Evolutionary conservation across 2,888 invertebrate genomes (phyloP).

Genomic region (Pachydiplax longipennis): DNA sequence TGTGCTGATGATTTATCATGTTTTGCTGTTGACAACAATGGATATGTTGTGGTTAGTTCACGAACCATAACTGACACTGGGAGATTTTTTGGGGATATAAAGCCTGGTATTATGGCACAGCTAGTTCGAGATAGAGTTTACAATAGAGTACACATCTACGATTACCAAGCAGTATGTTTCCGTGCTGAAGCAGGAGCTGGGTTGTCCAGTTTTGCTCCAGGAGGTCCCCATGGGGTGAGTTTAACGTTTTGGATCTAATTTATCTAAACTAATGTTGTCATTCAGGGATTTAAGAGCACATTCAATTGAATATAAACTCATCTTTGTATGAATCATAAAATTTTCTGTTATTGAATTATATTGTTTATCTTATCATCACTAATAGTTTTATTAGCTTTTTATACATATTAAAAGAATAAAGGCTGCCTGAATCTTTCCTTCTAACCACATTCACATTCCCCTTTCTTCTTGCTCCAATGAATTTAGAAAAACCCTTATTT

Average conservation of each 20-base stretch:
- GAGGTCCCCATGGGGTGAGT: not conserved
- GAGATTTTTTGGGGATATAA: slow-evolving; percentile 62
- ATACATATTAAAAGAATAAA: no score
- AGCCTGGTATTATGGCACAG: slow-evolving; percentile 58
- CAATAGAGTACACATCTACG: slow-evolving; percentile 57
- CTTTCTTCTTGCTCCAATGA: no score
- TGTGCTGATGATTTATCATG: slow-evolving; percentile 58
- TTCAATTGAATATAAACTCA: no score
- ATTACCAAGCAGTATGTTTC: slow-evolving; percentile 60
- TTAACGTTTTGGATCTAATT: not conserved
- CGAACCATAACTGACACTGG: slow-evolving; percentile 58
- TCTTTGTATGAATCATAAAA: no score
- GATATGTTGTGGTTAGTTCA: slow-evolving; percentile 60
- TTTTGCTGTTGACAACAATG: slow-evolving; percentile 63
- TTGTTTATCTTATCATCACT: no score
- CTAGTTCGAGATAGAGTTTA: slow-evolving; percentile 58
- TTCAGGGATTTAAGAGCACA: no score
- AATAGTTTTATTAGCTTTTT: no score
- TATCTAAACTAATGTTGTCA: no score
- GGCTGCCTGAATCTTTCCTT: no score
- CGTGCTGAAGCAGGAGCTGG: slow-evolving; percentile 50
- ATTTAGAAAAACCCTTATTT: no score
- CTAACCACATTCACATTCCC: no score
- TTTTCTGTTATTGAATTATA: no score
- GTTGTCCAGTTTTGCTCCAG: not conserved